phyloP scores from a whole-genome alignment of 2,888 invertebrate species.

The Drosophila percnosoma region DNA sequence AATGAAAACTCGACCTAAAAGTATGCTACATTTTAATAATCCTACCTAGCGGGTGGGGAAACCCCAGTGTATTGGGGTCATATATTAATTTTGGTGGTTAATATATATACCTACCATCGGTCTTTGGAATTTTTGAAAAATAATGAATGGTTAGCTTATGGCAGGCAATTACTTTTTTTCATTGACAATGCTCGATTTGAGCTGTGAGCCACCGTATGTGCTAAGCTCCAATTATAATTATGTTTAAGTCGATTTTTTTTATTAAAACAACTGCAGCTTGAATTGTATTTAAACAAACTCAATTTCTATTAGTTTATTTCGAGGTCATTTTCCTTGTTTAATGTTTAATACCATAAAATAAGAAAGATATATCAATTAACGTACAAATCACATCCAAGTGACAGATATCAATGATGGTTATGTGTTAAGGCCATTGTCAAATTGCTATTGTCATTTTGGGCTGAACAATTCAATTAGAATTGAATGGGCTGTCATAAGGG shows the following conservation, averaged over 20 bases:
- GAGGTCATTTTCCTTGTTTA: neutral
- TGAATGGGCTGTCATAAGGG: constrained; percentile 53
- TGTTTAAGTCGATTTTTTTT: neutral
- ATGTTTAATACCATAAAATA: neutral
- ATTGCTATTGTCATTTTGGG: constrained; percentile 20
- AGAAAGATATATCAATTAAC: neutral
- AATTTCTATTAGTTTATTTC: neutral
- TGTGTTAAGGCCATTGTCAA: constrained; percentile 14
- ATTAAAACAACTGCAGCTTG: neutral
- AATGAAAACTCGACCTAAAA: too few species aligned
- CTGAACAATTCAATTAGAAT: constrained; percentile 63
- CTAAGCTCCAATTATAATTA: neutral
- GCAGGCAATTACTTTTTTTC: too few species aligned
- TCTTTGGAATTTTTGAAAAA: too few species aligned
- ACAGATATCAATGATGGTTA: constrained; percentile 11
- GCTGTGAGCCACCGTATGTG: too few species aligned
- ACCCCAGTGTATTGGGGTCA: too few species aligned
- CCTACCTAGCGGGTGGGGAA: too few species aligned
- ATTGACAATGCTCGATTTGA: too few species aligned
- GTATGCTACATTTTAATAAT: too few species aligned
- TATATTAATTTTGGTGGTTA: too few species aligned
- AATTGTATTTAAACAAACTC: neutral
- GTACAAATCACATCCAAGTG: neutral
- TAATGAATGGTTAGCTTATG: too few species aligned
- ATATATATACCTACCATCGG: too few species aligned